phyloP scores from a whole-genome alignment of 2,797 vertebrate species.

The Peromyscus eremicus region DNA sequence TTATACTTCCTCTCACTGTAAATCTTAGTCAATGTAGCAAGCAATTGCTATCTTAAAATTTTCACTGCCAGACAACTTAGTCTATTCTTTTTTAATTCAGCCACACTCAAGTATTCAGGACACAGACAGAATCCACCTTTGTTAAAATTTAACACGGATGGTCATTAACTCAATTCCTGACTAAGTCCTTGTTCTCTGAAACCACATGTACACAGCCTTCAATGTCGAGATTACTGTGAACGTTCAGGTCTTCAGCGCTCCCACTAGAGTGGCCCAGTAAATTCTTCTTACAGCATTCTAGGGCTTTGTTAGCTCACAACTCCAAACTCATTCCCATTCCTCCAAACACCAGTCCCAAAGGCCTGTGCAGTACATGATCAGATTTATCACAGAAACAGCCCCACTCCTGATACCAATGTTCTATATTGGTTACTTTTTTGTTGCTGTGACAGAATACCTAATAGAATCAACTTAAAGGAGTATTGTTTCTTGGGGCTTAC shows the following conservation, averaged over 20 bases:
- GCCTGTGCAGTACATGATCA: not conserved
- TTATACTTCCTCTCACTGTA: not conserved
- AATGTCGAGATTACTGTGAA: not conserved
- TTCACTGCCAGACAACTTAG: not conserved
- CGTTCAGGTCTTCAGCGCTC: not conserved
- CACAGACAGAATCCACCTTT: not conserved
- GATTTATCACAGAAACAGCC: not conserved
- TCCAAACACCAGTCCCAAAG: not conserved
- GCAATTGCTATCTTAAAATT: not conserved
- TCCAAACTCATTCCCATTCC: not conserved
- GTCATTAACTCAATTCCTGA: not conserved
- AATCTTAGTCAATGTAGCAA: not conserved
- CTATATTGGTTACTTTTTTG: not conserved
- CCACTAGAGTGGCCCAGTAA: not conserved
- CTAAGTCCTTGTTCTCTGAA: not conserved
- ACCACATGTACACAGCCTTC: not conserved
- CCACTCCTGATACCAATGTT: not conserved
- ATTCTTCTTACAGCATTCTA: not conserved
- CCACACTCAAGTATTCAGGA: not conserved
- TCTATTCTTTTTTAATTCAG: not conserved
- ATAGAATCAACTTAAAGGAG: not conserved
- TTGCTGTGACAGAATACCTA: not conserved
- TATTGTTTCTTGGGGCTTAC: not conserved
- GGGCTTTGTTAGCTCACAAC: not conserved
- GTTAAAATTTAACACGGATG: not conserved